phyloP scores from a whole-genome alignment of 2,113 vertebrate genomes.

The Myocastor coypus region DNA sequence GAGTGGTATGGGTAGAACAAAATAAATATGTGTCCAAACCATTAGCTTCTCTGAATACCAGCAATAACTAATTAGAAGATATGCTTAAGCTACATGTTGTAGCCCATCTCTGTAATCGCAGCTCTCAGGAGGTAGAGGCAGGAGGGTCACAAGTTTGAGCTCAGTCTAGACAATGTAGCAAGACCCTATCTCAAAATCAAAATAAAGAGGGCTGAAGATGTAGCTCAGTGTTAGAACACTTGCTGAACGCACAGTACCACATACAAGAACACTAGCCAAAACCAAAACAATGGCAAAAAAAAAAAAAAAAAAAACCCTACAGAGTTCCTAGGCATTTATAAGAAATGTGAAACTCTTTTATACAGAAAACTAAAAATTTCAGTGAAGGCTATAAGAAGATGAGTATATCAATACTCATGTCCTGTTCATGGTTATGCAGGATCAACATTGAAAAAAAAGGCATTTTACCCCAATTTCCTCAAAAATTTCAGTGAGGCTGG shows the following conservation, averaged over 20 bases:
- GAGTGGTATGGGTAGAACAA: background rate
- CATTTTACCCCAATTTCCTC: conserved; percentile 1
- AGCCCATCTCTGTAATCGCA: background rate
- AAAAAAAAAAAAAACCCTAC: background rate
- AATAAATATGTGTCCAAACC: conserved; percentile 18
- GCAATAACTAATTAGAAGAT: conserved; percentile 52
- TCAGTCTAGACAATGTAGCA: background rate
- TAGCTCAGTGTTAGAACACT: background rate
- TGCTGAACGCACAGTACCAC: background rate
- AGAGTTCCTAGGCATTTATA: conserved; percentile 32
- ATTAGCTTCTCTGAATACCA: conserved; percentile 55
- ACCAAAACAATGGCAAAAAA: background rate
- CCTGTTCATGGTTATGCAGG: conserved; percentile 15
- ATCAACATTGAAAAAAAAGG: conserved; percentile 42
- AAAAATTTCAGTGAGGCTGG: conserved; percentile 37
- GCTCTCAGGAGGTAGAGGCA: background rate
- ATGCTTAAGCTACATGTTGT: background rate
- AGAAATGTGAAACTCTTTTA: conserved; percentile 55
- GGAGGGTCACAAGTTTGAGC: background rate
- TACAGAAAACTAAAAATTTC: conserved; percentile 52
- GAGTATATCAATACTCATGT: conserved; percentile 31
- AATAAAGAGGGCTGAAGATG: background rate
- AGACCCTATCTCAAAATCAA: background rate
- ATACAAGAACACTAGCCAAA: background rate
- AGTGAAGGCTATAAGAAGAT: conserved; percentile 39